A percentile compares a stretch with the other conserved stretches of the same genome.
Evolutionary conservation across 2,888 invertebrate species (phyloP).

Genomic region (Tholera decimalis): DNA sequence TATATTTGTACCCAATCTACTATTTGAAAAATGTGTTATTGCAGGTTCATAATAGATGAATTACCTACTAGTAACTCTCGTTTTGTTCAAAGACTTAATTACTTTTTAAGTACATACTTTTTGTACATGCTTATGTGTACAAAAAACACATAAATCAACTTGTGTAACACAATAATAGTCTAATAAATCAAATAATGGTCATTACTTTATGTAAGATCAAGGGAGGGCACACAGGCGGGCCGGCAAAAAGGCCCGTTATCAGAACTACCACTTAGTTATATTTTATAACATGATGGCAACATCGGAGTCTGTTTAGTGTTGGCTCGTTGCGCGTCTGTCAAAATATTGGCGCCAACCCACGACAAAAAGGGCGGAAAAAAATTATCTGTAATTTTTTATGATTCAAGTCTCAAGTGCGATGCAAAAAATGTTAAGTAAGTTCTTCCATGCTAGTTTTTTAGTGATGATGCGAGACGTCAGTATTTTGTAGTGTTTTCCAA

Average conservation of each 20-base stretch:
- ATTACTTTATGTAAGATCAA: constrained; percentile 66
- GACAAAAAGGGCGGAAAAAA: constrained; percentile 64
- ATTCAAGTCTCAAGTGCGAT: constrained; percentile 44
- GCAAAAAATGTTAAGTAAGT: constrained; percentile 48
- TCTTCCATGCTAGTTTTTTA: constrained; percentile 38
- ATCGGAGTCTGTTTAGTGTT: constrained; percentile 80
- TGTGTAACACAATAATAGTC: constrained; percentile 60
- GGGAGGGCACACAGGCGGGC: constrained; percentile 64
- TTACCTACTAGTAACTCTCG: constrained; percentile 1
- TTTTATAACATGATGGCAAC: constrained; percentile 78
- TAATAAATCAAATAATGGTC: constrained; percentile 67
- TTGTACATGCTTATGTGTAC: constrained; percentile 48
- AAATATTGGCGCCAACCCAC: constrained; percentile 82
- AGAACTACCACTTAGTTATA: constrained; percentile 83
- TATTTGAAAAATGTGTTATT: constrained; percentile 20
- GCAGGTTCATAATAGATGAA: constrained; percentile 43
- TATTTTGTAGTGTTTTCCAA: neutral
- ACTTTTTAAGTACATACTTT: constrained; percentile 51
- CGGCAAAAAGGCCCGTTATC: constrained; percentile 80
- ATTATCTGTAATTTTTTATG: constrained; percentile 58
- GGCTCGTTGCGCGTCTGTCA: constrained; percentile 76
- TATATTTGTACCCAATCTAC: no score
- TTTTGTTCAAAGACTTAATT: constrained; percentile 46
- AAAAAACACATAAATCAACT: constrained; percentile 61
- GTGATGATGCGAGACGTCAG: neutral